Evolutionary conservation across 2,888 invertebrate species (phyloP), one percentile per base, ranked within the genome.

Genomic region (Antitype chi): DNA sequence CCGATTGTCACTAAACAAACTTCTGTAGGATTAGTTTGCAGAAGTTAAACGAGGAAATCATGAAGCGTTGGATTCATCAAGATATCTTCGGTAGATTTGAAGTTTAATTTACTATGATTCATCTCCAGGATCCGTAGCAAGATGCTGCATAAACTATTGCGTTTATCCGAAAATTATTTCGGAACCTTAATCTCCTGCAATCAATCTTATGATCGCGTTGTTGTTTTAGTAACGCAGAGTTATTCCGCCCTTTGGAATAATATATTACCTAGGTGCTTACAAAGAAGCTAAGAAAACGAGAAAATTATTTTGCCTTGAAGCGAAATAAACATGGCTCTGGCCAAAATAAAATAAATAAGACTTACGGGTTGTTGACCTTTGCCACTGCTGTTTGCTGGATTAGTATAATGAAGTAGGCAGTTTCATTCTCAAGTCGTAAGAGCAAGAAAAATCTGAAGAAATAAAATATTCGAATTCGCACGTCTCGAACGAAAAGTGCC

Each of bases 31-130:
- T 78, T 81, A 85, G 81, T 86, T 88, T 78, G 76, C 67, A 20
- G 62, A 78, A 88, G 82, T 86, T 87, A 72, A 84, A 87, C 79
- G 74, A 88, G 87, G 72, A 80, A 83, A 70, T 77, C 72, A 80
- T 81, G 74, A 71, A 75, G 80, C 75, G 81, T 82, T 67, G 67
- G 67, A 28, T 74, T 70, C 69, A 85, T 84, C 76, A 63, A 74
- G 67, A 76, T 73, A 66, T 38, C 6, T 38, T 5, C 55, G 23
- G 9, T 57, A 38, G 43, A 47, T 47, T 47, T 17, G 43, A 28
- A 53, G 68, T 74, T 70, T 49, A 55, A 69, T 67, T 32, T 49
- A 62, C 62, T 76, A 63, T 66, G 57, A 52, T 67, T 74, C 32
- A n/a, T n/a, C 60, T 53, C 23, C 25, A 52, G 53, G 20, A 70